Evolutionary conservation across 2,113 vertebrate genomes (phyloP).

Genomic region (Acanthochromis polyacanthus): DNA sequence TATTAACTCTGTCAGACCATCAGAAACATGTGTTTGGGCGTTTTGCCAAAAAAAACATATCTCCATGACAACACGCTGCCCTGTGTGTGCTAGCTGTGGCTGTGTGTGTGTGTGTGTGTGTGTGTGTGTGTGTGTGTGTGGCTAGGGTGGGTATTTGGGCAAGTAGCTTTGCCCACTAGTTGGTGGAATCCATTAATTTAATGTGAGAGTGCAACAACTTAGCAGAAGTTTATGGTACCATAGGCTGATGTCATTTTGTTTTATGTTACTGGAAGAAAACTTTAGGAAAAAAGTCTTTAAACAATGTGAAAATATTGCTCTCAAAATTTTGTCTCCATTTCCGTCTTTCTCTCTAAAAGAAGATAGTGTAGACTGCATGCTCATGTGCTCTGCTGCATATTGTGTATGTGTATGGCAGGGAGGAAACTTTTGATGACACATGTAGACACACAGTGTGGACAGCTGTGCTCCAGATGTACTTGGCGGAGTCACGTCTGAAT

Average conservation of each 20-base stretch:
- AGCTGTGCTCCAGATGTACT: constrained; percentile 81
- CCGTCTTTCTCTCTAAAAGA: neutral
- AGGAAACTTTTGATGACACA: constrained; percentile 66
- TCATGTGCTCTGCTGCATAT: constrained; percentile 9
- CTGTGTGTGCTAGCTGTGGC: constrained; percentile 7
- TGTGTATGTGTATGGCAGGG: constrained; percentile 30
- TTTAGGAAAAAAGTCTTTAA: constrained; percentile 10
- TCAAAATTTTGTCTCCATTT: neutral
- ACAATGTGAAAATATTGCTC: neutral
- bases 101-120: constrained; percentile 3
- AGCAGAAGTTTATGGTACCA: constrained; percentile 29
- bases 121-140: constrained; percentile 34
- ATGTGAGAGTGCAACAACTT: constrained; percentile 37
- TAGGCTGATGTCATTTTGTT: constrained; percentile 49
- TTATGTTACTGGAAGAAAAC: constrained; percentile 26
- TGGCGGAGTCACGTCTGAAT: constrained; percentile 70
- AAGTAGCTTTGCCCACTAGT: constrained; percentile 26
- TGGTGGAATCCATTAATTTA: constrained; percentile 55
- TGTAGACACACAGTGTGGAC: constrained; percentile 67
- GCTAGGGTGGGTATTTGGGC: constrained; percentile 34
- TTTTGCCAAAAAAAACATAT: constrained; percentile 43
- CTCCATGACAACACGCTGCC: constrained; percentile 28
- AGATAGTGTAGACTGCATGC: neutral
- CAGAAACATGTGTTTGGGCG: constrained; percentile 50
- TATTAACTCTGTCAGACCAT: constrained; percentile 52